phyloP scores from a whole-genome alignment of 2,113 vertebrate genomes.

The Jaculus jaculus region DNA sequence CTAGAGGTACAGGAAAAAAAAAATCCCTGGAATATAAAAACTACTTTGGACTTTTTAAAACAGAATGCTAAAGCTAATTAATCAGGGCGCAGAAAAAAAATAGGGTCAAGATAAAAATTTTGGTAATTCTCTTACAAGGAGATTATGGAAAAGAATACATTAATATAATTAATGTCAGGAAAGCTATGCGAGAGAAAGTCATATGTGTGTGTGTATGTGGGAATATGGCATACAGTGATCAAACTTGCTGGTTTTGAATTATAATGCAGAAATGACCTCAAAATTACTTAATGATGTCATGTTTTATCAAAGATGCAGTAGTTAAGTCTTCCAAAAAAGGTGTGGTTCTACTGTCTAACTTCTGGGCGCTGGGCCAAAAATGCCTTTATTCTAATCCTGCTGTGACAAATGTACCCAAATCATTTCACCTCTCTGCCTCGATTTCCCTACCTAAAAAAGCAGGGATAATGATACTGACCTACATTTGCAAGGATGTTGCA shows the following conservation, averaged over 20 bases:
- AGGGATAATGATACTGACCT: constrained; percentile 68
- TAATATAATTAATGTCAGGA: background rate
- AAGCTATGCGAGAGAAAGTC: constrained; percentile 5
- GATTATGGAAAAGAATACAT: constrained; percentile 27
- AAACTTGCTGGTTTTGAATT: constrained; percentile 40
- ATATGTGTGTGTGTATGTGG: background rate
- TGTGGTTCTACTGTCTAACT: constrained; percentile 49
- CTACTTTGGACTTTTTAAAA: constrained; percentile 35
- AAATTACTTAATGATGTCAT: constrained; percentile 46
- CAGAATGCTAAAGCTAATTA: constrained; percentile 32
- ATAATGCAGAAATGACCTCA: constrained; percentile 50
- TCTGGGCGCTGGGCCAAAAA: constrained; percentile 63
- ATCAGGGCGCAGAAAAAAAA: constrained; percentile 16
- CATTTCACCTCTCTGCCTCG: constrained; percentile 67
- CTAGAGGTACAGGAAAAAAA: background rate
- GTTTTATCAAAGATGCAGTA: constrained; percentile 57
- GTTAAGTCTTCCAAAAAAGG: constrained; percentile 62
- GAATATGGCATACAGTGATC: constrained; percentile 33
- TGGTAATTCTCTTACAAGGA: constrained; percentile 20
- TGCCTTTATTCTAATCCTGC: constrained; percentile 63
- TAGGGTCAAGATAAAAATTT: constrained; percentile 19
- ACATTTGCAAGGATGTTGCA: constrained; percentile 61
- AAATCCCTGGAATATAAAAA: background rate
- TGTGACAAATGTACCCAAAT: constrained; percentile 61
- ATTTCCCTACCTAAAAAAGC: constrained; percentile 60